Evolutionary conservation across 2,888 invertebrate species (phyloP).

Genomic region (Crepidodera aurea): DNA sequence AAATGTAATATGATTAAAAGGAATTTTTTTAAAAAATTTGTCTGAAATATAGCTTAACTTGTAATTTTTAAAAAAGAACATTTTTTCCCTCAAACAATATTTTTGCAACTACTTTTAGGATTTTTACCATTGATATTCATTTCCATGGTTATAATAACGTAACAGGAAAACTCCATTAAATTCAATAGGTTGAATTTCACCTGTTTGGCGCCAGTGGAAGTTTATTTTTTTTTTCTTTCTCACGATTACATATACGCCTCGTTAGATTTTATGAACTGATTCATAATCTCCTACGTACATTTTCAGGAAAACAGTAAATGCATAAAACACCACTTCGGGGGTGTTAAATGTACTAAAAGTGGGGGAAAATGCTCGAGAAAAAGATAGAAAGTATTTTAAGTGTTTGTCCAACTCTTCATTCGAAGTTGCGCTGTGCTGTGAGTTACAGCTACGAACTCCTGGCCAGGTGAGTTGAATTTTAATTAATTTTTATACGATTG

Average conservation of each 20-base stretch:
- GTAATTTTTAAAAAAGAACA: too few species aligned
- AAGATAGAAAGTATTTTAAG: conserved; percentile 48
- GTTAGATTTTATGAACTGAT: conserved; percentile 35
- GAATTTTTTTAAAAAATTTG: too few species aligned
- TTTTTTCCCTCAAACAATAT: too few species aligned
- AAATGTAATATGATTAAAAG: too few species aligned
- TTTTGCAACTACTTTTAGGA: too few species aligned
- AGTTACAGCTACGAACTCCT: conserved; percentile 46
- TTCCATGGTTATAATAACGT: too few species aligned
- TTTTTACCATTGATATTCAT: too few species aligned
- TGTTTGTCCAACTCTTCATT: conserved; percentile 49
- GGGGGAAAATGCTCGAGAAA: conserved; percentile 48
- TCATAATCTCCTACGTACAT: conserved; percentile 37
- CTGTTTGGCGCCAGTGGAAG: neutral
- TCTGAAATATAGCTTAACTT: too few species aligned
- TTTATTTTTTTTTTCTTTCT: neutral
- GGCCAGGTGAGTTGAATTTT: conserved; percentile 44
- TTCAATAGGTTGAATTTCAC: neutral
- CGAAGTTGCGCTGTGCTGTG: conserved; percentile 50
- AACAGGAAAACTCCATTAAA: too few species aligned
- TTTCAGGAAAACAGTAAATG: conserved; percentile 32
- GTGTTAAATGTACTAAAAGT: conserved; percentile 47
- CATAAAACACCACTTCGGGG: conserved; percentile 42
- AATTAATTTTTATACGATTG: neutral
- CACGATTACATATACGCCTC: neutral